phyloP scores from a whole-genome alignment of 2,888 invertebrate genomes.

The Platycheirus rosarum region DNA sequence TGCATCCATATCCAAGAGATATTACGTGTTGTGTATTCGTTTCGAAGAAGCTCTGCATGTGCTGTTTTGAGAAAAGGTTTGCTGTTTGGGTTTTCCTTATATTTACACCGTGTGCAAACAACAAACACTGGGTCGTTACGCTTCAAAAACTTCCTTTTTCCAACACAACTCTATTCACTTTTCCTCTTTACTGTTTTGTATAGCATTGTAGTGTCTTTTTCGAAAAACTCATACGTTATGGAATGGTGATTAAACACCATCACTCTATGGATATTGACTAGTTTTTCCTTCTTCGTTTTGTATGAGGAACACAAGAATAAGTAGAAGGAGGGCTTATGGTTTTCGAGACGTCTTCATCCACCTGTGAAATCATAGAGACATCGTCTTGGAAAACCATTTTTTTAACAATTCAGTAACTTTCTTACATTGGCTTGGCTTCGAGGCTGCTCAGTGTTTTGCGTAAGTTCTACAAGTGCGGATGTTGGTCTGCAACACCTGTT shows the following conservation, averaged over 20 bases:
- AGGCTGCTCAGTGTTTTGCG: conserved; percentile 67
- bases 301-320: conserved; percentile 18
- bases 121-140: conserved; percentile 72
- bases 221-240: conserved; percentile 63
- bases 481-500: conserved; percentile 18
- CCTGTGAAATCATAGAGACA: conserved; percentile 74
- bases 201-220: conserved; percentile 30
- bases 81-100: conserved; percentile 33
- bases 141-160: conserved; percentile 56
- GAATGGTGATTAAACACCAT: conserved; percentile 70
- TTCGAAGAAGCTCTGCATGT: conserved; percentile 50
- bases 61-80: conserved; percentile 5
- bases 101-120: conserved; percentile 61
- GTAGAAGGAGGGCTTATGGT: conserved; percentile 52
- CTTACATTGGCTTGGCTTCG: conserved; percentile 46
- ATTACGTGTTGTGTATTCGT: conserved; percentile 37
- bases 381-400: conserved; percentile 49
- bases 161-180: conserved; percentile 71
- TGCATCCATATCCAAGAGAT: conserved; percentile 42
- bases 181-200: conserved; percentile 69
- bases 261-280: conserved; percentile 68
- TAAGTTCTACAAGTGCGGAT: conserved; percentile 56
- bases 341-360: conserved; percentile 73
- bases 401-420: conserved; percentile 67
- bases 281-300: conserved; percentile 28